Evolutionary conservation across 2,113 vertebrate species (phyloP).

Genomic region (Etheostoma spectabile): DNA sequence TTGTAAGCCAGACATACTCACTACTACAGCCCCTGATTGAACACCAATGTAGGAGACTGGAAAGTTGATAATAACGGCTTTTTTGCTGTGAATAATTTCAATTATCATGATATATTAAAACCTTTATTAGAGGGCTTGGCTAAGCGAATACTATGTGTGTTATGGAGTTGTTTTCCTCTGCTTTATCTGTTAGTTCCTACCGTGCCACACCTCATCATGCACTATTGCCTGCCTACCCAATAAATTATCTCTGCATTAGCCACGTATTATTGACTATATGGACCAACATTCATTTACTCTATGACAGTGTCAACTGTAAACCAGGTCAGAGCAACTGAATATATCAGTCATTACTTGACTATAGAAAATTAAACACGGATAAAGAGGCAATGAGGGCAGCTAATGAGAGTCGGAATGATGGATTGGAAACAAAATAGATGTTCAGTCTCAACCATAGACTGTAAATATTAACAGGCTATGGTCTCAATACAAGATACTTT

Average conservation of each 20-base stretch:
- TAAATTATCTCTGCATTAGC: neutral
- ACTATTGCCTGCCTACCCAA: neutral
- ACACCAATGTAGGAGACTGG: neutral
- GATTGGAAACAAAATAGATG: neutral
- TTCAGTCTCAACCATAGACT: neutral
- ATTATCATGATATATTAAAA: neutral
- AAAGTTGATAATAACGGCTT: neutral
- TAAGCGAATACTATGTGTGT: neutral
- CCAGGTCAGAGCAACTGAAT: neutral
- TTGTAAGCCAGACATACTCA: too few relatives aligned
- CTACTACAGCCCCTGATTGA: neutral
- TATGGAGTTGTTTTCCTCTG: neutral
- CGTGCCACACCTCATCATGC: neutral
- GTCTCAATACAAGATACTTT: neutral
- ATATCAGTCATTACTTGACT: neutral
- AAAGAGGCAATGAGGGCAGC: neutral
- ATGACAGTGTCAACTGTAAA: neutral
- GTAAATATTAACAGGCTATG: too few relatives aligned
- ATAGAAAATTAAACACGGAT: neutral
- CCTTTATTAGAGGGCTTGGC: too few relatives aligned
- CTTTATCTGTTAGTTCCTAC: too few relatives aligned
- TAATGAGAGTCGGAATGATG: slow-evolving; percentile 6
- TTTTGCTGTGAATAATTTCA: neutral
- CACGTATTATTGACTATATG: neutral
- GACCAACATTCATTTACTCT: neutral